Conservation (phyloP, 2,888 invertebrate species). For the Sabellastarte sp. region DNA sequence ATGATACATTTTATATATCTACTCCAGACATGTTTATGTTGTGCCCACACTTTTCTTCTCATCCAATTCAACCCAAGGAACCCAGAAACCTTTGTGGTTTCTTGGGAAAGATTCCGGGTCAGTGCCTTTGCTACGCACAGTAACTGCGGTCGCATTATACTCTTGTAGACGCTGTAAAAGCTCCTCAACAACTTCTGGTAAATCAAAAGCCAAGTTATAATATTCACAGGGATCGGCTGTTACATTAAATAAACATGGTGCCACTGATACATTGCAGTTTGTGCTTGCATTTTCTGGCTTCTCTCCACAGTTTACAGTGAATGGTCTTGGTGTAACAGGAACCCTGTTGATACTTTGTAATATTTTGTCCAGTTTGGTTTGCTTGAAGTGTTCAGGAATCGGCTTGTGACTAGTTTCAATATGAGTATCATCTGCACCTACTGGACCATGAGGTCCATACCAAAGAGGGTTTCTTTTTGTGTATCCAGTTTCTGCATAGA, state of each 20-base stretch:
- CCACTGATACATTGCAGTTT: slow-evolving; percentile 68
- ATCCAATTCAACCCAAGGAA: slow-evolving; percentile 62
- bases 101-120: slow-evolving; percentile 74
- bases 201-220: slow-evolving; percentile 63
- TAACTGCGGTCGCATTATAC: slow-evolving; percentile 71
- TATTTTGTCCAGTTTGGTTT: not conserved
- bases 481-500: slow-evolving; percentile 31
- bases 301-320: slow-evolving; percentile 36
- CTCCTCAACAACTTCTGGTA: not conserved
- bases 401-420: too few relatives aligned
- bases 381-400: not conserved
- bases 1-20: too few relatives aligned
- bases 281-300: slow-evolving; percentile 48
- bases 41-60: too few relatives aligned
- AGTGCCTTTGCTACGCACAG: slow-evolving; percentile 71
- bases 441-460: too few relatives aligned
- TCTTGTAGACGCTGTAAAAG: not conserved
- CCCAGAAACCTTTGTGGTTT: slow-evolving; percentile 76
- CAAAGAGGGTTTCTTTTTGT: not conserved
- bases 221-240: slow-evolving; percentile 82
- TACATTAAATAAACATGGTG: slow-evolving; percentile 81
- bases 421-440: too few relatives aligned
- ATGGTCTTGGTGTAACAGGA: not conserved
- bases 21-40: too few relatives aligned
- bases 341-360: not conserved